Conservation (phyloP, 2,797 vertebrate species). For the Menidia menidia region DNA sequence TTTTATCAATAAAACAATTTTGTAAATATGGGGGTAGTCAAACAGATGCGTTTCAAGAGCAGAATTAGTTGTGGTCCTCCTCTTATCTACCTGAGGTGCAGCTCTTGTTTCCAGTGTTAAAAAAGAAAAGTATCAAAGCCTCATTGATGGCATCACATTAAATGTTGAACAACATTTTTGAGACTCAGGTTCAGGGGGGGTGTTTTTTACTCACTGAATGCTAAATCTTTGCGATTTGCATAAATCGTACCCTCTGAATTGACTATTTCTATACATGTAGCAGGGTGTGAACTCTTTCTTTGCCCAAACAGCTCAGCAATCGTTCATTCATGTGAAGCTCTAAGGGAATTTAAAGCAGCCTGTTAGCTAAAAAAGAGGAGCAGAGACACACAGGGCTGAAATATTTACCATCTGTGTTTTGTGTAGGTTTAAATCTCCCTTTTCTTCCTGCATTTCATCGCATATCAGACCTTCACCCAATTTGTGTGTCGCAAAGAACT, state of each 20-base stretch:
- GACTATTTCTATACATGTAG: conserved; percentile 7
- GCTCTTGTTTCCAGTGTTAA: neutral
- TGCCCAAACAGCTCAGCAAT: conserved; percentile 12
- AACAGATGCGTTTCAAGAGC: neutral
- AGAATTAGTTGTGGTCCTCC: neutral
- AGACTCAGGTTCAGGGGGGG: conserved; percentile 38
- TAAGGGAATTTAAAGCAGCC: conserved; percentile 8
- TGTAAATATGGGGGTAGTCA: neutral
- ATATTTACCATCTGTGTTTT: conserved; percentile 6
- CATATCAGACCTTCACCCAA: conserved; percentile 9
- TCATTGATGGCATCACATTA: conserved; percentile 40
- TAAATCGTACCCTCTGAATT: conserved; percentile 5
- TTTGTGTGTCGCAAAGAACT: conserved; percentile 22
- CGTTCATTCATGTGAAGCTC: conserved; percentile 9
- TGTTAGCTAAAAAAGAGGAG: conserved; percentile 17
- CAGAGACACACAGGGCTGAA: conserved; percentile 2
- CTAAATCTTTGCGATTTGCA: neutral
- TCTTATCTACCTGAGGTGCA: neutral
- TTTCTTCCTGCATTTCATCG: conserved; percentile 6
- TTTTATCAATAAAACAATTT: neutral
- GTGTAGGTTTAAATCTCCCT: neutral
- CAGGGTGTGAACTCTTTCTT: neutral
- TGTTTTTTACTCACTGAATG: conserved; percentile 2
- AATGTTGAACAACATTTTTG: conserved; percentile 32
- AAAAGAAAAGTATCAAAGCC: conserved; percentile 47